Base-by-base conservation (phyloP, 1,140 invertebrate genomes). In the Drosophila melanogaster region DNA sequence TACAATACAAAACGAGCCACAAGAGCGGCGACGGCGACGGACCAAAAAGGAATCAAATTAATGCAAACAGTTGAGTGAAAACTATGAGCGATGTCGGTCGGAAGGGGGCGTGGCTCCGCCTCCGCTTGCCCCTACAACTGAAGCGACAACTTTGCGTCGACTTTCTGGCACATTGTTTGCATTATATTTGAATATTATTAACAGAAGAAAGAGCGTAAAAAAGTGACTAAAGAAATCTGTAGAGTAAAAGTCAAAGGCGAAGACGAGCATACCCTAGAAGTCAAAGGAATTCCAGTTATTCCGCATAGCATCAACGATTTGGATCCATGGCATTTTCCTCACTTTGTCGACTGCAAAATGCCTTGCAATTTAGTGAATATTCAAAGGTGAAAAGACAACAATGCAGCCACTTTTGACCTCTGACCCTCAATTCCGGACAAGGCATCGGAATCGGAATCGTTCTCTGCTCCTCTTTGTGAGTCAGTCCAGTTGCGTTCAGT, bases 141-240 rank as follows among this genome's bases (percentile, higher is more conserved):
- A 38, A 37, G 61, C 70, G 56, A 72, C 56, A 73, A 73, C 67
- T 74, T 61, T 73, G 59, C 50, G 37, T 19, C 30, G 38, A 40
- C 75, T 71, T 61, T 61, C 38, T 54, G 50, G 44, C 69, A 51
- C 69, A 79, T 79, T 79, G 77, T 79, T 79, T 62, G 65, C 77
- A 79, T 79, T 79, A 50, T 58, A 79, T 79, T 79, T 79, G 77
- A 79, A 79, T 79, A 73, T 74, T 79, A 79, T 79, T 79, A 62
- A 40, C 19, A 58, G 33, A 33, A 4, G 59, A 57, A 53, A 62
- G 46, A 47, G 14, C 10, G 26, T 41, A 61, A 53, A 41, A 44
- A 22, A 30, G 15, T n/a, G 14, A 10, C 10, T 2, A 10, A 41
- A 17, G 10, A 40, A 30, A 26, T 22, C 6, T 30, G 11, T 6